Evolutionary conservation across 2,888 invertebrate genomes (phyloP).

Genomic region (Himalopsyche japonica): DNA sequence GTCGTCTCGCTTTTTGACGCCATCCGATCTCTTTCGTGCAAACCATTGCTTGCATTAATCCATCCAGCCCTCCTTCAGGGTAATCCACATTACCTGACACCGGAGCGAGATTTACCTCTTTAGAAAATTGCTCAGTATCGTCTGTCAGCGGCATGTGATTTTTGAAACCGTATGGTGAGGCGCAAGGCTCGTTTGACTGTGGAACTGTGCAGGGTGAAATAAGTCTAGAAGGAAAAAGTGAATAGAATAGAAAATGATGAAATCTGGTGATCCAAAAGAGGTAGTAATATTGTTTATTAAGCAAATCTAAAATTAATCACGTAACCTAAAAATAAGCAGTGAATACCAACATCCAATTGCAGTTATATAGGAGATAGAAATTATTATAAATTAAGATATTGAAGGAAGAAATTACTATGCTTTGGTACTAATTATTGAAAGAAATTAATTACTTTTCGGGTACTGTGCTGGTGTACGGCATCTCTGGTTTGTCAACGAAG

Average conservation of each 20-base stretch:
- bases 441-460: conserved; percentile 48
- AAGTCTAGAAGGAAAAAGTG: neutral
- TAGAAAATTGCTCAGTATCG: conserved; percentile 55
- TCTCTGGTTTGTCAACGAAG: conserved; percentile 69
- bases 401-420: too few relatives aligned
- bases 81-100: conserved; percentile 64
- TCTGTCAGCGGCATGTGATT: conserved; percentile 70
- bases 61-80: conserved; percentile 87
- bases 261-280: too few relatives aligned
- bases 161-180: conserved; percentile 72
- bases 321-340: too few relatives aligned
- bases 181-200: conserved; percentile 44
- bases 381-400: too few relatives aligned
- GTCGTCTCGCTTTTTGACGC: conserved; percentile 73
- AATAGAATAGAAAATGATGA: too few relatives aligned
- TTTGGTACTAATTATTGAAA: too few relatives aligned
- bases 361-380: too few relatives aligned
- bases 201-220: neutral
- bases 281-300: too few relatives aligned
- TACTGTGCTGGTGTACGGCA: conserved; percentile 63
- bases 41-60: conserved; percentile 81
- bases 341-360: too few relatives aligned
- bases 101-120: conserved; percentile 49
- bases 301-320: too few relatives aligned
- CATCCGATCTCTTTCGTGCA: conserved; percentile 75